Evolutionary conservation across 2,797 vertebrate species (phyloP).

Genomic region (Macropodus opercularis): DNA sequence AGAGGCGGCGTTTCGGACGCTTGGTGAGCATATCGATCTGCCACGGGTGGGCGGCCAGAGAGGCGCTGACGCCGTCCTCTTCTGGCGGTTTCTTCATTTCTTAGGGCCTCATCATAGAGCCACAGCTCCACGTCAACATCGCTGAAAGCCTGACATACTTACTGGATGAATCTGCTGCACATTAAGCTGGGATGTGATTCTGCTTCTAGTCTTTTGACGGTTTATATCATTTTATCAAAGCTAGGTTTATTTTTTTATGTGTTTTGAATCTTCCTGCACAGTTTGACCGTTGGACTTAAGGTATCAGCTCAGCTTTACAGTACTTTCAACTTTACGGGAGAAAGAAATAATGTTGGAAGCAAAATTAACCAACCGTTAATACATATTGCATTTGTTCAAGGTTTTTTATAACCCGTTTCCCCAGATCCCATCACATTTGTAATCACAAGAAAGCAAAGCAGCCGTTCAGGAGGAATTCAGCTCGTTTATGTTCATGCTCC

Average conservation of each 20-base stretch:
- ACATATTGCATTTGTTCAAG: no score
- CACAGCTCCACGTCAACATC: conserved; percentile 24
- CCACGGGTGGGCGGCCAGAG: conserved; percentile 83
- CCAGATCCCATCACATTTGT: no score
- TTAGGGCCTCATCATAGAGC: conserved; percentile 11
- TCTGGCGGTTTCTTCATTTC: conserved; percentile 59
- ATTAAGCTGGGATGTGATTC: conserved; percentile 5
- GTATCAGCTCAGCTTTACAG: no score
- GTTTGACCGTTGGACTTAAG: no score
- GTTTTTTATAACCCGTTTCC: no score
- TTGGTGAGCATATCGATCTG: conserved; percentile 93
- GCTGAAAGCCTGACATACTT: conserved; percentile 17
- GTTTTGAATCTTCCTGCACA: no score
- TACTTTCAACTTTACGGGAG: no score
- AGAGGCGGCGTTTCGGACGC: conserved; percentile 81
- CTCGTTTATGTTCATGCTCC: background rate
- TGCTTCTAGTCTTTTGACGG: background rate
- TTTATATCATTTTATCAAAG: background rate
- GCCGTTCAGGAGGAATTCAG: no score
- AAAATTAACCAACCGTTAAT: no score
- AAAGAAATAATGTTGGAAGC: no score
- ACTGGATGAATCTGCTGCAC: conserved; percentile 2
- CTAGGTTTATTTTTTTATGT: no score
- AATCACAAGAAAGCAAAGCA: no score
- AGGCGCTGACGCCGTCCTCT: conserved; percentile 83